phyloP scores from a whole-genome alignment of 2,113 vertebrate genomes.

The Hymenochirus boettgeri region DNA sequence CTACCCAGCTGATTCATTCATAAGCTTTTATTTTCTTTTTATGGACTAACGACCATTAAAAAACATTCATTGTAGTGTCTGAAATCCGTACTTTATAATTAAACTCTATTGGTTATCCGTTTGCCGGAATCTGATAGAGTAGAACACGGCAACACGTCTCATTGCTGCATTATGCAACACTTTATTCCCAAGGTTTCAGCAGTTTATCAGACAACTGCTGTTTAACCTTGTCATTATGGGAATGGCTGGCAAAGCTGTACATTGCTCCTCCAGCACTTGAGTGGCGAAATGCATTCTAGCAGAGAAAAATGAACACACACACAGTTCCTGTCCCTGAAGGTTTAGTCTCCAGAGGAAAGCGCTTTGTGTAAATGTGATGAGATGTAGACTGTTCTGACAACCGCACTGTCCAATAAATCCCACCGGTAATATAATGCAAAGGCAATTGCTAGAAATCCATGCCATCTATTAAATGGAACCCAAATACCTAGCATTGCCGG shows the following conservation, averaged over 20 bases:
- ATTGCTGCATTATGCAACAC: conserved; percentile 29
- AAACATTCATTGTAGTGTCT: background rate
- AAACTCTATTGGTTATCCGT: background rate
- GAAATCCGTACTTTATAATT: background rate
- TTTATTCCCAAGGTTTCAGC: conserved; percentile 33
- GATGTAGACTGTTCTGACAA: conserved; percentile 37
- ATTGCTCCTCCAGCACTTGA: conserved; percentile 27
- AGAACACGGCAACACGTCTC: conserved; percentile 9
- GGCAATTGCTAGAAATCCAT: conserved; percentile 29
- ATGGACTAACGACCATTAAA: background rate
- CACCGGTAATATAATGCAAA: conserved; percentile 9
- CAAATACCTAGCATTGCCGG: conserved; percentile 1
- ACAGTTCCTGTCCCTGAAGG: conserved; percentile 25
- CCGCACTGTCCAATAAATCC: conserved; percentile 26
- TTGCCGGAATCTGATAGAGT: background rate
- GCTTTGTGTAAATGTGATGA: conserved; percentile 37
- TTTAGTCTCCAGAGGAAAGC: conserved; percentile 26
- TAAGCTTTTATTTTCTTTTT: background rate
- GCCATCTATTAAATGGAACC: conserved; percentile 23
- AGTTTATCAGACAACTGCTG: conserved; percentile 35
- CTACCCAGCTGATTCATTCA: background rate
- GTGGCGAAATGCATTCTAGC: conserved; percentile 16
- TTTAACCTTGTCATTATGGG: conserved; percentile 38
- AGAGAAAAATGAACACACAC: conserved; percentile 25
- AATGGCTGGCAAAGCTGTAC: conserved; percentile 20